A percentile compares a stretch with the other conserved stretches of the same genome.
Conservation (phyloP, 2,113 vertebrate species). For the Zeus faber region DNA sequence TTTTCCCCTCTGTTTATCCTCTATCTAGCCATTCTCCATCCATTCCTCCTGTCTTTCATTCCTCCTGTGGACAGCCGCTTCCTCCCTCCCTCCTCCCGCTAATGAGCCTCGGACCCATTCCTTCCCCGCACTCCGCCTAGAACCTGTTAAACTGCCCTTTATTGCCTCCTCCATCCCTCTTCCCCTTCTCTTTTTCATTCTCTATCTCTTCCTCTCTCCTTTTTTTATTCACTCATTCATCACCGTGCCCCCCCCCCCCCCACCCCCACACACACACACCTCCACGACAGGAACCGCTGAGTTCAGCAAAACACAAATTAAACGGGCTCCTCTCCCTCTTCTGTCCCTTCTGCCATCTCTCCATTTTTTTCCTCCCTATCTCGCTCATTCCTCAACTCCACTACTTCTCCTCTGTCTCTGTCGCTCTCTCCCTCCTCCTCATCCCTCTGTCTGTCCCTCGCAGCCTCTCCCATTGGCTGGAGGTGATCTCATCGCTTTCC, state of each 20-base stretch:
- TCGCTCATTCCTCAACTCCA: background rate
- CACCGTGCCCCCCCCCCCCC: slow-evolving; percentile 10
- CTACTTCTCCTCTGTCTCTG: background rate
- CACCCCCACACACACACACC: slow-evolving; percentile 2
- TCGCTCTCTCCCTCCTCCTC: background rate
- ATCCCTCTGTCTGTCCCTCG: background rate
- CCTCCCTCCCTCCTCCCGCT: background rate
- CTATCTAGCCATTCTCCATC: too few species aligned
- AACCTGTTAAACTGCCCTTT: too few species aligned
- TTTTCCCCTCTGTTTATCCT: too few species aligned
- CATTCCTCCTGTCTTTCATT: too few species aligned
- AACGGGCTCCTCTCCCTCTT: slow-evolving; percentile 20
- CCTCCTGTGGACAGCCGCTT: too few species aligned
- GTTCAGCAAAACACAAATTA: slow-evolving; percentile 69
- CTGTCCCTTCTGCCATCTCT: slow-evolving; percentile 21
- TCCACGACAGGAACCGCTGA: slow-evolving; percentile 54
- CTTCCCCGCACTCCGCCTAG: too few species aligned
- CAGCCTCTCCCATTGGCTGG: slow-evolving; percentile 63
- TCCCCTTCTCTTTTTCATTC: background rate
- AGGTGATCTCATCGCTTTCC: slow-evolving; percentile 73
- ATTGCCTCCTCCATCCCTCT: slow-evolving; percentile 3
- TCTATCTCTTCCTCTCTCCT: background rate
- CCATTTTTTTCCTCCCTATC: too few species aligned
- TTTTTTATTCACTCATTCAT: slow-evolving; percentile 44
- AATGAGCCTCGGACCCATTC: too few species aligned